Conservation (phyloP, 2,113 vertebrate genomes). For the Centropus bengalensis region DNA sequence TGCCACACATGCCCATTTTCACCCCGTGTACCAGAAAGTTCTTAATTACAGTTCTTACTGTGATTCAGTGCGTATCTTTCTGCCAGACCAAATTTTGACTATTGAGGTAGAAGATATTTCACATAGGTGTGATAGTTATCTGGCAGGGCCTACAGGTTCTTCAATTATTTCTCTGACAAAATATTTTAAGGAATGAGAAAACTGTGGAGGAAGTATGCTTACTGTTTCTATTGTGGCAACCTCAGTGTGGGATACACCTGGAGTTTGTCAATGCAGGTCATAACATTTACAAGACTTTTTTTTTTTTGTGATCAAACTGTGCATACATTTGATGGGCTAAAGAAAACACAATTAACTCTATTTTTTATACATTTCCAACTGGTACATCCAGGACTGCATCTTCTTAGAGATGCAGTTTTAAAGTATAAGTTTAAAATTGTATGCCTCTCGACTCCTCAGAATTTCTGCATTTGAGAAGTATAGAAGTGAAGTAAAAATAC, state of each 20-base stretch:
- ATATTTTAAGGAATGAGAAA: background rate
- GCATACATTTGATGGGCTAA: background rate
- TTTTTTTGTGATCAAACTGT: background rate
- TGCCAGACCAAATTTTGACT: background rate
- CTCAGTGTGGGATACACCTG: background rate
- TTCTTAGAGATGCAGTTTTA: background rate
- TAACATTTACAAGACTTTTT: background rate
- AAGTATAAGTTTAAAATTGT: background rate
- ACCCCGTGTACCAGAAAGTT: background rate
- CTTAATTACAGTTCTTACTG: background rate
- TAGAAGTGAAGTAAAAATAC: background rate
- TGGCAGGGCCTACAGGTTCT: background rate
- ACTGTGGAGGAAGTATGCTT: background rate
- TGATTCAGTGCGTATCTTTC: background rate
- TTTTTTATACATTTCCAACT: background rate
- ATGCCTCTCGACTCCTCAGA: background rate
- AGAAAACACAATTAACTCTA: rapidly evolving
- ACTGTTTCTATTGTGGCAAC: background rate
- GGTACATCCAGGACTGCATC: background rate
- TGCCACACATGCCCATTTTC: background rate
- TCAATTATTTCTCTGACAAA: background rate
- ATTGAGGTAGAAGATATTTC: background rate
- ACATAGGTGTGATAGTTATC: background rate
- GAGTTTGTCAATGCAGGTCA: background rate
- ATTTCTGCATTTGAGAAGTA: background rate